Base-by-base conservation (phyloP, 1,140 invertebrate species). In the Varroa destructor region DNA sequence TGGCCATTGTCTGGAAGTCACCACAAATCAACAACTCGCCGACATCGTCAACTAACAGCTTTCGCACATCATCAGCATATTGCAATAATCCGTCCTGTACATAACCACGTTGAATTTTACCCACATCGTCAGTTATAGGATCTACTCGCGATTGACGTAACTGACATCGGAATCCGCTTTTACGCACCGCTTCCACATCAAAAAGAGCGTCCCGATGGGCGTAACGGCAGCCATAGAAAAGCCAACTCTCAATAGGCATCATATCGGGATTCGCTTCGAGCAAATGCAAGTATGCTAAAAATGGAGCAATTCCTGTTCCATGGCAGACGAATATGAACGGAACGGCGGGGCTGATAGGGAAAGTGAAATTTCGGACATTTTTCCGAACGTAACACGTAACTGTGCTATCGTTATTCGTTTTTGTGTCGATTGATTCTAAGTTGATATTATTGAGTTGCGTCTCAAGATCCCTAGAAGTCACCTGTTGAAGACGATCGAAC, bases 211-310 rank as follows among this genome's bases (percentile, higher is more conserved):
- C 61, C 10, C 46, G 40, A 46, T 40, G 12, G 3, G 46, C 46
- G 61, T 67, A 40, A 1, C 61, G 61, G 37, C 61, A 67, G 12
- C 61, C 61, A 46, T 67, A 67, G 61, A 67, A 67, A 1, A 67
- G 10, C 61, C 61, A 67, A 5, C 37, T 2, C 37, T 67, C 14
- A 12, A 12, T 36, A 12, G 40, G 40, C 37, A 1, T n/a, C 40
- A 25, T 37, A 37, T 2, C 2, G 10, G 36, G 37, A 67, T 40
- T 46, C 2, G 12, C 46, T 8, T 3, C 14, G 1, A 67, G 37
- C 61, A 12, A 67, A 40, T 67, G 40, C 36, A 67, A 2, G 46
- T 67, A 67, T 14, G 61, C 61, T 12, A 14, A 40, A 4, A 67
- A 40, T 2, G 61, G 61, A 2, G 61, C 61, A 14, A 67, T 40